These are phyloP conservation scores for Serinus canaria DNA, from an alignment of 2,113 vertebrate genomes.

Conservation along the genomic window DNA sequence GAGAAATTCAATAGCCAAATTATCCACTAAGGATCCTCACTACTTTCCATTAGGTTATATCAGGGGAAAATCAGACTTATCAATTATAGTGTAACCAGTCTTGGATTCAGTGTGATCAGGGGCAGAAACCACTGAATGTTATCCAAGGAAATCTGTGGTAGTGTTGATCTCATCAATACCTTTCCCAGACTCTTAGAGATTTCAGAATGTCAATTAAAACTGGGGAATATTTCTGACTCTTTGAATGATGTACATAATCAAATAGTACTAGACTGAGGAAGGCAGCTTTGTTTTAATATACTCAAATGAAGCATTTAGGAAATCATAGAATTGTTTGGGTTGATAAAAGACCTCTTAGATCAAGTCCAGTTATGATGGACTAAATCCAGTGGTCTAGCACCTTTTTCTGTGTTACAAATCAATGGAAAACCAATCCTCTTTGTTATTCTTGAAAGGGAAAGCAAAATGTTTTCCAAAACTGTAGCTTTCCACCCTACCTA, in stretches of 20 bases:
- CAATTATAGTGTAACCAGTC: not conserved
- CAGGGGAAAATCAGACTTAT: not conserved
- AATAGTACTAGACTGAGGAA: not conserved
- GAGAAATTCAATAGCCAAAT: not conserved
- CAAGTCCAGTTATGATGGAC: not conserved
- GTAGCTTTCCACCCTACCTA: not conserved
- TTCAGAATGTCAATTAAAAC: not conserved
- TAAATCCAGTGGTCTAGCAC: not conserved
- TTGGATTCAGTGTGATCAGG: not conserved
- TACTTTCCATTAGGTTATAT: not conserved
- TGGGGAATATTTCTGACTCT: not conserved
- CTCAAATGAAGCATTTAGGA: not conserved
- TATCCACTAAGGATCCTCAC: not conserved
- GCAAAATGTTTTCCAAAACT: not conserved
- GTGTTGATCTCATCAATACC: not conserved
- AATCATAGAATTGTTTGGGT: not conserved
- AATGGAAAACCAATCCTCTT: not conserved
- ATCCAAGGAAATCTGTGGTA: not conserved
- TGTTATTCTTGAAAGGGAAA: not conserved
- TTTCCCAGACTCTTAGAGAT: not conserved
- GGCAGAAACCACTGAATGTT: not conserved
- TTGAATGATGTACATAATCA: not conserved
- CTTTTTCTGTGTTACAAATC: not conserved
- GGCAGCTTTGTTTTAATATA: not conserved
- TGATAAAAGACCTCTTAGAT: not conserved